phyloP scores from a whole-genome alignment of 2,888 invertebrate species.

The Brachynemurus nebulosus region DNA sequence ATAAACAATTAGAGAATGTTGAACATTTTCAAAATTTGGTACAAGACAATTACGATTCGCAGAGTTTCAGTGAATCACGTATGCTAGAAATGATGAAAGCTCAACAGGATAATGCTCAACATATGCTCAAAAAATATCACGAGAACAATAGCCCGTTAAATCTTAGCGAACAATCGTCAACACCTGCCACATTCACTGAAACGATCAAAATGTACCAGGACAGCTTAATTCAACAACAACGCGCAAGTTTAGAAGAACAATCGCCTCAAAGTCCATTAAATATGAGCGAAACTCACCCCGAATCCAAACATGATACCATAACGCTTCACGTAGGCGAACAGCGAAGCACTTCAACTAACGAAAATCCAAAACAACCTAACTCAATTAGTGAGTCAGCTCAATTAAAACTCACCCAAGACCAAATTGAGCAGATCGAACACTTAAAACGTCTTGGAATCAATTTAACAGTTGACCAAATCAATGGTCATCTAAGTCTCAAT shows the following conservation, averaged over 20 bases:
- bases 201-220: conserved; percentile 7
- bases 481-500: conserved; percentile 1
- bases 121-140: background rate
- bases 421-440: conserved; percentile 8
- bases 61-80: conserved; percentile 29
- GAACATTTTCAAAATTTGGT: background rate
- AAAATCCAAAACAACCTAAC: background rate
- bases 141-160: conserved; percentile 5
- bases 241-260: background rate
- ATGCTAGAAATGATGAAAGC: conserved; percentile 5
- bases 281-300: background rate
- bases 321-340: background rate
- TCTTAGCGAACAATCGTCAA: background rate
- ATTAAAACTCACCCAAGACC: conserved; percentile 6
- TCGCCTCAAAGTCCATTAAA: background rate
- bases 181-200: background rate
- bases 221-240: conserved; percentile 3
- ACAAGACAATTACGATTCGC: background rate
- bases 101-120: conserved; percentile 1
- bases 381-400: background rate
- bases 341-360: background rate
- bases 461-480: conserved; percentile 9
- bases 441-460: conserved; percentile 9
- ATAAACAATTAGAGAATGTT: background rate
- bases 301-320: background rate